Percentiles rank a stretch among this genome's conserved stretches.
Evolutionary conservation across 2,888 invertebrate genomes (phyloP).

Genomic region (Mamestra brassicae): DNA sequence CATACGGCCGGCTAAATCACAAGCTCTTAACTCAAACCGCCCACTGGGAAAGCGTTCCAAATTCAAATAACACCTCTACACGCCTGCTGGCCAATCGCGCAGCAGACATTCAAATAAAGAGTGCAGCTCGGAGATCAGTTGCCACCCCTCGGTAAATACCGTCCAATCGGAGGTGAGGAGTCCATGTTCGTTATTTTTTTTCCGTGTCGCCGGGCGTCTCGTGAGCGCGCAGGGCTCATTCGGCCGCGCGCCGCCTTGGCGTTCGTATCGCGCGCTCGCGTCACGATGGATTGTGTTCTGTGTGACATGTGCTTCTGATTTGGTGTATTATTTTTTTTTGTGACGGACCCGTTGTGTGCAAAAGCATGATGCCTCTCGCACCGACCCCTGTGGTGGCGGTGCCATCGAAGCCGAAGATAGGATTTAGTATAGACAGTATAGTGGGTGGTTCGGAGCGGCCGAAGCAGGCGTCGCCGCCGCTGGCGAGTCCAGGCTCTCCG

Average conservation of each 20-base stretch:
- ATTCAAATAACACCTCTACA: constrained; percentile 85
- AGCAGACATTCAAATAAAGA: constrained; percentile 79
- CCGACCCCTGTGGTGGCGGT: constrained; percentile 97
- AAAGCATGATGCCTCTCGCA: constrained; percentile 98
- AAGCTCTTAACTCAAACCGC: constrained; percentile 83
- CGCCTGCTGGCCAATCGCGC: constrained; percentile 78
- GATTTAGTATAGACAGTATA: constrained; percentile 98
- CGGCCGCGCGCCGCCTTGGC: constrained; percentile 90
- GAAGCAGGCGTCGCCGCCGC: constrained; percentile 90
- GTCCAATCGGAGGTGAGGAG: constrained; percentile 81
- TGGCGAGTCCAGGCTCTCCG: constrained; percentile 88
- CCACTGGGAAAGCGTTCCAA: constrained; percentile 86
- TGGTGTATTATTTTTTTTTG: constrained; percentile 81
- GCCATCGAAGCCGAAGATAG: constrained; percentile 98
- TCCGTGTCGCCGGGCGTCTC: constrained; percentile 77
- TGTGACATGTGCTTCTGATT: constrained; percentile 89
- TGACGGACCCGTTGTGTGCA: constrained; percentile 85
- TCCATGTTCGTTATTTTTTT: constrained; percentile 86
- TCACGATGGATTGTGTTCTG: constrained; percentile 89
- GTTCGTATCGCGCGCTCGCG: constrained; percentile 88
- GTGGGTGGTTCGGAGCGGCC: constrained; percentile 93
- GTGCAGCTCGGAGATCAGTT: constrained; percentile 73
- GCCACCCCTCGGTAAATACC: constrained; percentile 77
- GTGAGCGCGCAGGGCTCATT: constrained; percentile 80
- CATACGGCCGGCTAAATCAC: constrained; percentile 86